Evolutionary conservation across 1,140 invertebrate genomes (phyloP).

Genomic region (Hycleus cichorii): DNA sequence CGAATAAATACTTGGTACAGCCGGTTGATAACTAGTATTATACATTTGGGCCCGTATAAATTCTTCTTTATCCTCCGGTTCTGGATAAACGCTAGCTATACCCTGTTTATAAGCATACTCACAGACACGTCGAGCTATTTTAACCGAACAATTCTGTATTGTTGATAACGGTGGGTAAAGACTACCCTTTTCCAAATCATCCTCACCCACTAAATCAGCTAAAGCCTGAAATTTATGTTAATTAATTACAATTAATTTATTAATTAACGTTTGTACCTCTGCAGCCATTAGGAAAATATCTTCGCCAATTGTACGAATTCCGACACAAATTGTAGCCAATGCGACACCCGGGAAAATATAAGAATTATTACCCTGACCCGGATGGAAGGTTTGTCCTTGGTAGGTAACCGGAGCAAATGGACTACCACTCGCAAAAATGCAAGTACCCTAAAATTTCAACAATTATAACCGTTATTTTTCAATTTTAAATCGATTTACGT

Average conservation of each 20-base stretch:
- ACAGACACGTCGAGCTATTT: slow-evolving; percentile 78
- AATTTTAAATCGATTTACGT: slow-evolving; percentile 48
- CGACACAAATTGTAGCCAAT: slow-evolving; percentile 73
- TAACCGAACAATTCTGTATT: slow-evolving; percentile 81
- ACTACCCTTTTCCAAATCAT: slow-evolving; percentile 78
- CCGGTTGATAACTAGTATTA: slow-evolving; percentile 60
- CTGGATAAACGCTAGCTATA: slow-evolving; percentile 69
- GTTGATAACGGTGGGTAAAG: slow-evolving; percentile 89
- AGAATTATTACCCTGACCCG: slow-evolving; percentile 95
- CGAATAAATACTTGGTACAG: slow-evolving; percentile 57
- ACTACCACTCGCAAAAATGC: slow-evolving; percentile 87
- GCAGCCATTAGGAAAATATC: slow-evolving; percentile 85
- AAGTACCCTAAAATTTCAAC: slow-evolving; percentile 55
- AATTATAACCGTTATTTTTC: not conserved
- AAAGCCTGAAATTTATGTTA: slow-evolving; percentile 52
- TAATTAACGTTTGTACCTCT: slow-evolving; percentile 45
- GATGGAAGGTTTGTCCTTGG: slow-evolving; percentile 68
- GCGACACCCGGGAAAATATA: slow-evolving; percentile 95
- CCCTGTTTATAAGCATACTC: slow-evolving; percentile 83
- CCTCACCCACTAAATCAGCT: slow-evolving; percentile 73
- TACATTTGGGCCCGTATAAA: slow-evolving; percentile 80
- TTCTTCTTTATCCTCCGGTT: slow-evolving; percentile 64
- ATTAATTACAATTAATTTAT: not conserved
- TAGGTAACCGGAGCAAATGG: slow-evolving; percentile 78
- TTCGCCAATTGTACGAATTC: slow-evolving; percentile 79